Conservation (phyloP, 2,888 invertebrate genomes). For the Augiades crinisus region DNA sequence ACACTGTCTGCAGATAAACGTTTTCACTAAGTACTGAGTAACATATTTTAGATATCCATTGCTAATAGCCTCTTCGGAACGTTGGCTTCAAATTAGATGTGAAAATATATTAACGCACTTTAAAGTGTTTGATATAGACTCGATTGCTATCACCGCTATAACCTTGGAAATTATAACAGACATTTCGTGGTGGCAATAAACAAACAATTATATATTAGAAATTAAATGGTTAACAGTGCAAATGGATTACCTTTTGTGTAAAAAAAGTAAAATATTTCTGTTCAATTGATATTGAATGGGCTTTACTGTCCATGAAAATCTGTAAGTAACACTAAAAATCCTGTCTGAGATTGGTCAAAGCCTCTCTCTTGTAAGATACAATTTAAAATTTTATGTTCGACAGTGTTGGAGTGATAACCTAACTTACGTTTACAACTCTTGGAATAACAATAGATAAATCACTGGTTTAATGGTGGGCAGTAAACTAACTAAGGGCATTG, state of each 20-base stretch:
- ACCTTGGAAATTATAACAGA: too few relatives aligned
- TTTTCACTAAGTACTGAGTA: slow-evolving; percentile 1
- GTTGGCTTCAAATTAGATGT: background rate
- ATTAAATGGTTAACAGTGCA: too few relatives aligned
- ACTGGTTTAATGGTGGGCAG: background rate
- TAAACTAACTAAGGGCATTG: too few relatives aligned
- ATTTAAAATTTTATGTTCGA: background rate
- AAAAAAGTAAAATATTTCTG: too few relatives aligned
- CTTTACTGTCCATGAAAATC: too few relatives aligned
- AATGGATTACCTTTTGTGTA: too few relatives aligned
- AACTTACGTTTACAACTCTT: background rate
- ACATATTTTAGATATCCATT: slow-evolving; percentile 21
- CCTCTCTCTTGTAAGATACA: background rate
- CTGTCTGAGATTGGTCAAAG: too few relatives aligned
- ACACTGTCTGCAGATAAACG: slow-evolving; percentile 18
- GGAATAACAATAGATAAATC: background rate
- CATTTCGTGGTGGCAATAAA: too few relatives aligned
- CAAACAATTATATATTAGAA: too few relatives aligned
- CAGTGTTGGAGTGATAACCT: background rate
- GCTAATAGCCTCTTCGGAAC: slow-evolving; percentile 21
- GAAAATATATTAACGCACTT: background rate
- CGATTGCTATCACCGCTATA: too few relatives aligned
- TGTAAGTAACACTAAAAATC: too few relatives aligned
- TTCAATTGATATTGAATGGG: too few relatives aligned
- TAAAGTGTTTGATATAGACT: background rate